Evolutionary conservation across 2,113 vertebrate species (phyloP).

Genomic region (Zosterops hypoxanthus): DNA sequence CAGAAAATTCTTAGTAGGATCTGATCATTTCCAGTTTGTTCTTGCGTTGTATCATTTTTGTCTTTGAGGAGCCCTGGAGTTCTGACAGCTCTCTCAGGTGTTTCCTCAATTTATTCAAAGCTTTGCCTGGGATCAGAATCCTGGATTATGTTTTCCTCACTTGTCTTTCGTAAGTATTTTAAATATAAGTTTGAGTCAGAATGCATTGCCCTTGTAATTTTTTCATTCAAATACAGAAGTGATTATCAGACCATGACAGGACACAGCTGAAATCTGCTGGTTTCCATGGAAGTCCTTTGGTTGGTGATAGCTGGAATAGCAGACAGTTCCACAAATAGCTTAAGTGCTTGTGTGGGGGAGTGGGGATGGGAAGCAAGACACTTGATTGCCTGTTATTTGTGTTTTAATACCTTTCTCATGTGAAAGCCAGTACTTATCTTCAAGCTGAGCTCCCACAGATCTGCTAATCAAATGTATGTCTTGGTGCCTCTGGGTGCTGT

Average conservation of each 20-base stretch:
- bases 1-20: background rate
- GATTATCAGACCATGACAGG: background rate
- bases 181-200: background rate
- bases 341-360: background rate
- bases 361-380: background rate
- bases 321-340: background rate
- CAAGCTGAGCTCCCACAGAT: background rate
- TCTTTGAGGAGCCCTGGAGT: background rate
- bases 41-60: background rate
- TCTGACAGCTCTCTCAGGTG: background rate
- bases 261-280: background rate
- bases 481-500: background rate
- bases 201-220: background rate
- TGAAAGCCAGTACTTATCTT: background rate
- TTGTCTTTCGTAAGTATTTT: background rate
- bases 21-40: background rate
- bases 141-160: background rate
- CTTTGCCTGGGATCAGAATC: background rate
- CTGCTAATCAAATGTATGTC: background rate
- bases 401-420: background rate
- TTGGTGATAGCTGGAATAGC: background rate
- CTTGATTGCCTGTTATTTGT: background rate
- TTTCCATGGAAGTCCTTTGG: conserved; percentile 32
- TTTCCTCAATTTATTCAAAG: background rate
- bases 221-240: background rate